A percentile compares a stretch with the other conserved stretches of the same genome.
Conservation (phyloP, 2,113 vertebrate genomes). For the Ailuropoda melanoleuca region DNA sequence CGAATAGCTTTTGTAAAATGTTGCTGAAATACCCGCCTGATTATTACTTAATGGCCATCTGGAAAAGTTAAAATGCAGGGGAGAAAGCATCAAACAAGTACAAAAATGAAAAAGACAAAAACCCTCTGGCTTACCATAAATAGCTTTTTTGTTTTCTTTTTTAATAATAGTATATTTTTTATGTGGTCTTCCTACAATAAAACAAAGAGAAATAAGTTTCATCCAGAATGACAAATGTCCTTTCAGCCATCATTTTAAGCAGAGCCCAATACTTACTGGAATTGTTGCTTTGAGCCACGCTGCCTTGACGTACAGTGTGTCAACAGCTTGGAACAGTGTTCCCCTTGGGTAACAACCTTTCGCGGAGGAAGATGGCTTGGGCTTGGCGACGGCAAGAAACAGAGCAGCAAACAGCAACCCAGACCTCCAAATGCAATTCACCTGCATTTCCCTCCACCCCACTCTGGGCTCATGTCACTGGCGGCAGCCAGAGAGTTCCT, state of each 20-base stretch:
- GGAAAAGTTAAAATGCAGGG: not conserved
- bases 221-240: not conserved
- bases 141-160: slow-evolving; percentile 79
- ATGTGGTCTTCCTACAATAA: slow-evolving; percentile 82
- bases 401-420: slow-evolving; percentile 75
- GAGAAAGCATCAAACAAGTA: slow-evolving; percentile 25
- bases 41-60: slow-evolving; percentile 1
- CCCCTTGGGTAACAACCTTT: slow-evolving; percentile 72
- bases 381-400: slow-evolving; percentile 73
- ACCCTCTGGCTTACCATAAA: slow-evolving; percentile 83
- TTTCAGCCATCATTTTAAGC: not conserved
- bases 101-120: slow-evolving; percentile 34
- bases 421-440: slow-evolving; percentile 69
- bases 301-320: slow-evolving; percentile 77
- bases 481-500: slow-evolving; percentile 51
- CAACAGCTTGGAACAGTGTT: slow-evolving; percentile 77
- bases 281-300: slow-evolving; percentile 79
- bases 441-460: slow-evolving; percentile 68
- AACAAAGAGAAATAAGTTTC: slow-evolving; percentile 33
- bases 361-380: slow-evolving; percentile 61
- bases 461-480: slow-evolving; percentile 18
- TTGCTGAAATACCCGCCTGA: not conserved
- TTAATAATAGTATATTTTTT: slow-evolving; percentile 80
- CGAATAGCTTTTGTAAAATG: not conserved
- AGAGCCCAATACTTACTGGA: slow-evolving; percentile 79